A percentile compares a stretch with the other conserved stretches of the same genome.
These are phyloP conservation scores for Genyomyrus donnyi DNA, from an alignment of 2,113 vertebrate genomes.

Conservation along the genomic window DNA sequence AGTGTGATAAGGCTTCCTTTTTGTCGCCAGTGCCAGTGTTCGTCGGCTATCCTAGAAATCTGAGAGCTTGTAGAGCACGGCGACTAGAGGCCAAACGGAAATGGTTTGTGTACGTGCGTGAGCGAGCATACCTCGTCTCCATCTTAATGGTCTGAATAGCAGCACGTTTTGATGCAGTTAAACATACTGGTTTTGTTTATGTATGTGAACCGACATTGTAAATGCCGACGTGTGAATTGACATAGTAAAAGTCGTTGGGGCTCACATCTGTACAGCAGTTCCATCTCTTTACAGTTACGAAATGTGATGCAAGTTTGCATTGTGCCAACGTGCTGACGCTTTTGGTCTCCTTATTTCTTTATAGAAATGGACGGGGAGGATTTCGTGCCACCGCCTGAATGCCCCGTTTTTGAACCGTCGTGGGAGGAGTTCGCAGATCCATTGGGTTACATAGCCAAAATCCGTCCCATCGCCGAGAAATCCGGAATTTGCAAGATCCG, in stretches of 20 bases:
- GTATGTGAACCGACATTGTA: neutral
- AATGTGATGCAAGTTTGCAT: neutral
- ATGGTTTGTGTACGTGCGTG: constrained; percentile 13
- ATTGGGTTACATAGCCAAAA: constrained; percentile 89
- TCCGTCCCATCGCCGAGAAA: constrained; percentile 91
- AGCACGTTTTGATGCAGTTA: constrained; percentile 7
- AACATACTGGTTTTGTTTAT: neutral
- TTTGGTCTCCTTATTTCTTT: constrained; percentile 37
- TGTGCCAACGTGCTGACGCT: constrained; percentile 19
- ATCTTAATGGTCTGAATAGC: constrained; percentile 4
- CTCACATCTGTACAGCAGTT: neutral
- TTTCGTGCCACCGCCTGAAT: constrained; percentile 92
- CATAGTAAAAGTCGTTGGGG: neutral
- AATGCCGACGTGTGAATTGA: neutral
- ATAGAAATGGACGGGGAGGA: constrained; percentile 66
- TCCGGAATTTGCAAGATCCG: constrained; percentile 97
- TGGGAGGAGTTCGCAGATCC: constrained; percentile 96
- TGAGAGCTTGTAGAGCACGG: neutral
- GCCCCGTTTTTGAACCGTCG: constrained; percentile 92
- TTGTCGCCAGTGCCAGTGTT: neutral
- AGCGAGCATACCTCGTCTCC: constrained; percentile 5
- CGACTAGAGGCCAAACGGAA: constrained; percentile 8
- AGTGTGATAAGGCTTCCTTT: neutral
- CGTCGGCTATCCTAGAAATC: neutral
- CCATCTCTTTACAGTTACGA: neutral